Evolutionary conservation across 1,140 invertebrate species (phyloP), one percentile per base, ranked within the genome.

Genomic region (Drosophila kepulauana): DNA sequence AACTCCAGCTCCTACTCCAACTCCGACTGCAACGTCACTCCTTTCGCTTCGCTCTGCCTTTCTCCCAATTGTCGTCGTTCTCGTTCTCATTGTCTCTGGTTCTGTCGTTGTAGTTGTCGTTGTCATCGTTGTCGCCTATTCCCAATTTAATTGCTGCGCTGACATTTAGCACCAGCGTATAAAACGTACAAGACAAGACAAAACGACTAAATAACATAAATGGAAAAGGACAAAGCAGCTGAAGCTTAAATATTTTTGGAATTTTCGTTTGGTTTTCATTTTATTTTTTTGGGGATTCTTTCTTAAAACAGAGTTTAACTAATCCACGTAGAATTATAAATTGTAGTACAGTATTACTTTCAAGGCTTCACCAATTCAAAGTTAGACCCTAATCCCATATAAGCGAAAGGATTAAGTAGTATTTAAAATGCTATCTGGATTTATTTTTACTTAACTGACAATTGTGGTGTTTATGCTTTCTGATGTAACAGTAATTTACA

Each of bases 111-210:
- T 10, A 4, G 15, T 25, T 49, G 63, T 33, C 52, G 13, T 35
- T 51, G 41, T 57, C 67, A 48, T 75, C 56, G 30, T 48, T 46
- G 67, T 71, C 77, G 78, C 75, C 67, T 73, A 81, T 86, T 79
- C 65, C 81, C 78, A 88, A 85, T 88, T 89, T 89, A 88, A 88
- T 88, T 88, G 85, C 85, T 89, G 85, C 69, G 81, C 84, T 84
- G 85, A 89, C 84, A 88, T 81, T 88, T 89, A 88, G 77, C 85
- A 87, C 84, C 73, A 71, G 65, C 79, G 48, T 41, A 71, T 48
- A 62, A 62, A 63, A 38, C 69, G 57, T 43, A 58, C 52, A 54
- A 25, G 6, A 51, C 35, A 56, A 43, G 30, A 48, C 33, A 52
- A 46, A 41, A 15, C 35, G 10, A 4, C 33, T 6, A 57, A 57